phyloP scores from a whole-genome alignment of 2,113 vertebrate species.

The Odontesthes bonariensis region DNA sequence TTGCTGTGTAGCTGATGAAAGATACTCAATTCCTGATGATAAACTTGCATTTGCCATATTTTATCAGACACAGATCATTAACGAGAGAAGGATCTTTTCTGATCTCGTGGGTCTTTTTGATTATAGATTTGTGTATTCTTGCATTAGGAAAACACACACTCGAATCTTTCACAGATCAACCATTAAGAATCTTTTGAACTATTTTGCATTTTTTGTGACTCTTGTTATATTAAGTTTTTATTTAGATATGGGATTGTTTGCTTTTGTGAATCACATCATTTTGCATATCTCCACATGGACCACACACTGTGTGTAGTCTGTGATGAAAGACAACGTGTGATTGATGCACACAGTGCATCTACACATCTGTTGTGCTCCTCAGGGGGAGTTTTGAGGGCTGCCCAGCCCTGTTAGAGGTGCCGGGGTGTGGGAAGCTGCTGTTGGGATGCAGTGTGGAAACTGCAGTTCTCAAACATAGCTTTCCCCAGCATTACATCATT shows the following conservation, averaged over 20 bases:
- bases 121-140: not conserved
- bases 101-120: not conserved
- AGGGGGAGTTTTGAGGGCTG: constrained; percentile 68
- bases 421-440: constrained; percentile 69
- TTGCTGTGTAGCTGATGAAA: constrained; percentile 7
- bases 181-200: not conserved
- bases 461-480: constrained; percentile 58
- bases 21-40: constrained; percentile 19
- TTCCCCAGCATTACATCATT: constrained; percentile 76
- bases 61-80: not conserved
- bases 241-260: constrained; percentile 32
- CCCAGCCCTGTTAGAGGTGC: constrained; percentile 58
- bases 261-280: constrained; percentile 40
- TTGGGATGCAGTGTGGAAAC: constrained; percentile 61
- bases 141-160: not conserved
- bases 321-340: constrained; percentile 73
- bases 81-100: not conserved
- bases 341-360: constrained; percentile 66
- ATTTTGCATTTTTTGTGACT: constrained; percentile 22
- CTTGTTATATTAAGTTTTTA: constrained; percentile 6
- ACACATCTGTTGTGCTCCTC: constrained; percentile 76
- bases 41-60: not conserved
- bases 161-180: not conserved
- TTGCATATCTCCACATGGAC: constrained; percentile 64
- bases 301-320: constrained; percentile 56